phyloP scores from a whole-genome alignment of 2,797 vertebrate species.

The Schizothorax lantsangensis region DNA sequence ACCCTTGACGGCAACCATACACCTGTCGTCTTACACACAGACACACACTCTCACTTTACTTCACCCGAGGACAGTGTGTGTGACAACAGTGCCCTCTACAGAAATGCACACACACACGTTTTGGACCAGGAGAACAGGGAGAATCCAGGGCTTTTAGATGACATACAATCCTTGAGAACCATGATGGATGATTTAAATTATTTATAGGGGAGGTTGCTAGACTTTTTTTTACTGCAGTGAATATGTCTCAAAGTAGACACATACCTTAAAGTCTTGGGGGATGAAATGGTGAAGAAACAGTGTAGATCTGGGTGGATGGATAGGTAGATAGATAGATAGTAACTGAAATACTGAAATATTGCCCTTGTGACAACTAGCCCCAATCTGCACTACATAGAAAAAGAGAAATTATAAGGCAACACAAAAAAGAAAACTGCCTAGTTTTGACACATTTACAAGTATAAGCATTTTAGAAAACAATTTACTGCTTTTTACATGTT shows the following conservation, averaged over 20 bases:
- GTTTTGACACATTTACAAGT: not conserved
- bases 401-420: not conserved
- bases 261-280: not conserved
- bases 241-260: not conserved
- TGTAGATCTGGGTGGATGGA: not conserved
- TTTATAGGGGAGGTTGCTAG: not conserved
- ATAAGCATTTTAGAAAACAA: not conserved
- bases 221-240: not conserved
- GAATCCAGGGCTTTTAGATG: not conserved
- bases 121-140: not conserved
- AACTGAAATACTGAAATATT: not conserved
- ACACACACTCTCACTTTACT: constrained; percentile 5
- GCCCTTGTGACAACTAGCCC: not conserved
- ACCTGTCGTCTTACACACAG: constrained; percentile 2
- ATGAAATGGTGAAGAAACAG: not conserved
- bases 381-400: not conserved
- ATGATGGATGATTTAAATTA: constrained; percentile 16
- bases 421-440: no score
- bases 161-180: not conserved
- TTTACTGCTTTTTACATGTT: no score
- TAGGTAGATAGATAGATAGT: not conserved
- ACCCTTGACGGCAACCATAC: constrained; percentile 4
- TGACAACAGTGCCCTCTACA: constrained; percentile 56
- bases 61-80: constrained; percentile 12
- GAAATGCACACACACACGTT: constrained; percentile 1